phyloP scores from a whole-genome alignment of 2,797 vertebrate genomes.

The Mus minutoides region DNA sequence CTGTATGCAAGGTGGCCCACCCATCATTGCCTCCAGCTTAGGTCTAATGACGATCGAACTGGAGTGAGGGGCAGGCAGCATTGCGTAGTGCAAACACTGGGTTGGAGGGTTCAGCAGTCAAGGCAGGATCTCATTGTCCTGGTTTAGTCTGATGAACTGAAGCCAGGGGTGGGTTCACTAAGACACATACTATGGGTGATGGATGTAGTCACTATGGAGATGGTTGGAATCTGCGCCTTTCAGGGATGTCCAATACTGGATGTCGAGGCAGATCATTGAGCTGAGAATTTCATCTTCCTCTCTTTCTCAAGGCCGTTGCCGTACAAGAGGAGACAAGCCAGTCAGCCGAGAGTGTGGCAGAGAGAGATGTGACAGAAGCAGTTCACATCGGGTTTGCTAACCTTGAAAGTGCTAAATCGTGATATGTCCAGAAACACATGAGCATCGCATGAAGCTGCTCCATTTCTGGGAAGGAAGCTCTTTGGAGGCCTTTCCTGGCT shows the following conservation, averaged over 20 bases:
- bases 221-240: not conserved
- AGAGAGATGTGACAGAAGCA: not conserved
- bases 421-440: not conserved
- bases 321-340: not conserved
- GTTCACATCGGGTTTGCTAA: constrained; percentile 29
- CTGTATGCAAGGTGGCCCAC: not conserved
- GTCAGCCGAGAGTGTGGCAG: constrained; percentile 1
- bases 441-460: not conserved
- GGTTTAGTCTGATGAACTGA: not conserved
- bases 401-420: constrained; percentile 22
- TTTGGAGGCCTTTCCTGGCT: not conserved
- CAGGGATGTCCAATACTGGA: not conserved
- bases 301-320: not conserved
- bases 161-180: not conserved
- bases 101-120: not conserved
- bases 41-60: not conserved
- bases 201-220: not conserved
- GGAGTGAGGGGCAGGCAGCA: not conserved
- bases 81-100: not conserved
- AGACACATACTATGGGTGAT: not conserved
- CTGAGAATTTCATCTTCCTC: not conserved
- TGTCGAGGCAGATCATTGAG: not conserved
- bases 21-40: not conserved
- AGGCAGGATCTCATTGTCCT: not conserved
- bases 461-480: not conserved